phyloP scores from a whole-genome alignment of 2,888 invertebrate species.

The Coecobrya sp. region DNA sequence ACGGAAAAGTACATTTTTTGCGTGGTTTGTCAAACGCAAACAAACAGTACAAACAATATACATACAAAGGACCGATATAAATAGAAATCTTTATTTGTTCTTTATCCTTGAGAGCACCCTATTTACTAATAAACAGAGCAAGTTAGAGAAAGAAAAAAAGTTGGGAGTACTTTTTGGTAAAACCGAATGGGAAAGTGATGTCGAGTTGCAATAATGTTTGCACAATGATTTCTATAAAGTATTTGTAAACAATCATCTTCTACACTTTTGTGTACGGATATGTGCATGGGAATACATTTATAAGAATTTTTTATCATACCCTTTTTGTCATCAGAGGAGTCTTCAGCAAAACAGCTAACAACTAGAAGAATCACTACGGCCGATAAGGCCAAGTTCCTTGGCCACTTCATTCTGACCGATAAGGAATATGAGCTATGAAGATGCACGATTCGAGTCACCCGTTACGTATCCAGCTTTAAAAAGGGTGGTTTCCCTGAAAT shows the following conservation, averaged over 20 bases:
- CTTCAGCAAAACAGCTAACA: slow-evolving; percentile 80
- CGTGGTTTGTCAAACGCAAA: background rate
- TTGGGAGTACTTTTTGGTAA: too few species aligned
- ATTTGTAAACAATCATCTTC: too few species aligned
- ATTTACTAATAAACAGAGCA: too few species aligned
- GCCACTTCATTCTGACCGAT: slow-evolving; percentile 76
- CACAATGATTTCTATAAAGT: too few species aligned
- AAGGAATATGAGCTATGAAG: background rate
- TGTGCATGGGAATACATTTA: too few species aligned
- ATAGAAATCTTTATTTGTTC: background rate
- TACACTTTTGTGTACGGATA: too few species aligned
- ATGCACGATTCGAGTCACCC: background rate
- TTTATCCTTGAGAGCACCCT: too few species aligned
- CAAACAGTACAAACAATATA: background rate
- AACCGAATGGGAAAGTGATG: too few species aligned
- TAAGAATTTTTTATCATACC: slow-evolving; percentile 64
- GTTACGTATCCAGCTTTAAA: slow-evolving; percentile 59
- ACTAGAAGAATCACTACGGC: slow-evolving; percentile 74
- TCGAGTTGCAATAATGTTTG: too few species aligned
- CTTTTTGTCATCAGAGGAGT: slow-evolving; percentile 74
- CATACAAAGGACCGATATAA: background rate
- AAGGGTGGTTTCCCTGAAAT: slow-evolving; percentile 1
- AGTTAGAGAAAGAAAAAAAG: too few species aligned
- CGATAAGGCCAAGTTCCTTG: slow-evolving; percentile 80
- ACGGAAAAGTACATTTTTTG: background rate